phyloP scores from a whole-genome alignment of 2,113 vertebrate genomes.

The Antennarius striatus region DNA sequence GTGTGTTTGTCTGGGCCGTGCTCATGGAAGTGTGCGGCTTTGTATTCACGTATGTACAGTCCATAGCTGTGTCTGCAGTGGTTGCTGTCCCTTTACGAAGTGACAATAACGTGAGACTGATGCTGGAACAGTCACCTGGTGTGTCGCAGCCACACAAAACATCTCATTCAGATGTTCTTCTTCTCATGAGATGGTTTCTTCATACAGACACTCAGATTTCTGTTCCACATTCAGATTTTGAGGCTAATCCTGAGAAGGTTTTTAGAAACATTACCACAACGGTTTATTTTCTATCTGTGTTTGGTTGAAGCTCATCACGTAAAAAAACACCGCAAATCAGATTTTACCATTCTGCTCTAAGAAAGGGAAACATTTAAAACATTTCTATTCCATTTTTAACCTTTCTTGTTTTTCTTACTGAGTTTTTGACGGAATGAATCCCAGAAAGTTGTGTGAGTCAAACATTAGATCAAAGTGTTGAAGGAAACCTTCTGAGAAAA shows the following conservation, averaged over 20 bases:
- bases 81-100: not conserved
- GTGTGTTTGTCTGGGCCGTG: slow-evolving; percentile 37
- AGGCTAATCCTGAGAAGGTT: slow-evolving; percentile 14
- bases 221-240: not conserved
- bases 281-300: slow-evolving; percentile 6
- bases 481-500: slow-evolving; percentile 33
- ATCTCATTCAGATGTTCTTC: too few relatives aligned
- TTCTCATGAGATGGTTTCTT: too few relatives aligned
- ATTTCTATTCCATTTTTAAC: slow-evolving; percentile 2
- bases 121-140: too few relatives aligned
- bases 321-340: slow-evolving; percentile 9
- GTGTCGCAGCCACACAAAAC: not conserved
- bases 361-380: slow-evolving; percentile 8
- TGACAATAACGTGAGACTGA: slow-evolving; percentile 10
- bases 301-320: too few relatives aligned
- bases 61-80: not conserved
- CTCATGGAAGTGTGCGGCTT: slow-evolving; percentile 29
- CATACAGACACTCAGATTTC: too few relatives aligned
- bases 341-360: slow-evolving; percentile 26
- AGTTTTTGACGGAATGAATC: slow-evolving; percentile 46
- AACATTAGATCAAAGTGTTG: slow-evolving; percentile 48
- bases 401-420: slow-evolving; percentile 14
- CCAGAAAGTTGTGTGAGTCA: slow-evolving; percentile 31
- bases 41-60: slow-evolving; percentile 14
- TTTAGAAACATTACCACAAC: not conserved